These are phyloP conservation scores for Chironomus tentans DNA, from an alignment of 2,888 invertebrate species.

Conservation along the genomic window DNA sequence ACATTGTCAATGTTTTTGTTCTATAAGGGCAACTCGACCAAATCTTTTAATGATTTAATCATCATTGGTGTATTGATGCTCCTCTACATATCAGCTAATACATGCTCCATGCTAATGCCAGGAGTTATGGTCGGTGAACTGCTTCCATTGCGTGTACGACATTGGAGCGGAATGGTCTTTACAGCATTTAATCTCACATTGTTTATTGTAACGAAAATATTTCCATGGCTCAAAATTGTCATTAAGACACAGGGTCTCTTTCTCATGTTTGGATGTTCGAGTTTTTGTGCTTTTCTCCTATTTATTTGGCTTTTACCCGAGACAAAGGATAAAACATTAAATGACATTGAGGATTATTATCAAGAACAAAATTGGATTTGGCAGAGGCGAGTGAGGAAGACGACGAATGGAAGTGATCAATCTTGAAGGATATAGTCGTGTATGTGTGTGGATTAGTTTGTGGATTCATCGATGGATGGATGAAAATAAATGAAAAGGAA, in stretches of 20 bases:
- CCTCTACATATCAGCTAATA: constrained; percentile 64
- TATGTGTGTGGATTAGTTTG: background rate
- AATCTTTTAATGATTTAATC: constrained; percentile 37
- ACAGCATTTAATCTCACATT: constrained; percentile 59
- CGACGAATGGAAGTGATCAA: background rate
- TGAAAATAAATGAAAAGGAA: no score
- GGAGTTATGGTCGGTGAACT: constrained; percentile 68
- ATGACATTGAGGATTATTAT: constrained; percentile 72
- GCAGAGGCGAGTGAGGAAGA: constrained; percentile 40
- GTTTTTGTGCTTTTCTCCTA: constrained; percentile 53
- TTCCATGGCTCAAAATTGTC: constrained; percentile 50
- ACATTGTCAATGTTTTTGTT: constrained; percentile 48
- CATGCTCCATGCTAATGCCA: constrained; percentile 65
- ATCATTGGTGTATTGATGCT: constrained; percentile 47
- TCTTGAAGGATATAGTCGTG: background rate
- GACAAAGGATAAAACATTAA: constrained; percentile 60
- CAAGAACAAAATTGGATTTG: constrained; percentile 55
- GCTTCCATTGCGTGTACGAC: constrained; percentile 60
- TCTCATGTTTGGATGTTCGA: constrained; percentile 56
- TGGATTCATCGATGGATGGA: no score
- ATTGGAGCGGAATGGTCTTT: constrained; percentile 64
- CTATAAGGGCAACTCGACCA: constrained; percentile 37
- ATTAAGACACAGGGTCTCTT: constrained; percentile 62
- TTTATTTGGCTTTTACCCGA: constrained; percentile 62
- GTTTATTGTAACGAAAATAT: constrained; percentile 61